Evolutionary conservation across 2,888 invertebrate species (phyloP).

Genomic region (Stenodera caucasica): DNA sequence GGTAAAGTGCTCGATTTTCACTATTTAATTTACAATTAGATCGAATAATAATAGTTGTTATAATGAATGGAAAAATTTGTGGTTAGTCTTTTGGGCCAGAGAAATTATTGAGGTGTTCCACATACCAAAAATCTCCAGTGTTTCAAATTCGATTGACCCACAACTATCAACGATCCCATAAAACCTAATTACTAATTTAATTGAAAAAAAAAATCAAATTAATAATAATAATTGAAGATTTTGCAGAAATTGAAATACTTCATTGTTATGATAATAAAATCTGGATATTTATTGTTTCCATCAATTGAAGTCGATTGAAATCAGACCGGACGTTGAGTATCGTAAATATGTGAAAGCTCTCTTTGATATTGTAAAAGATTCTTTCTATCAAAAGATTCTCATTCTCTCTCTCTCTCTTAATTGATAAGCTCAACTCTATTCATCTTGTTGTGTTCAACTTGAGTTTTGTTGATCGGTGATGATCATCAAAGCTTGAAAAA

Average conservation of each 20-base stretch:
- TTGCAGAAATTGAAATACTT: no score
- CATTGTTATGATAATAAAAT: no score
- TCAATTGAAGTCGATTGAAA: slow-evolving; percentile 8
- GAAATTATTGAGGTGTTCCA: background rate
- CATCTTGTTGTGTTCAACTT: slow-evolving; percentile 12
- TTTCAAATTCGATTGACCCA: background rate
- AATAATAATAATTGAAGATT: no score
- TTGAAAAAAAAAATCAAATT: no score
- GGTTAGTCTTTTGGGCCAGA: no score
- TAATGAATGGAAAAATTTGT: no score
- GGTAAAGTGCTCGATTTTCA: background rate
- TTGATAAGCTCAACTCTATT: background rate
- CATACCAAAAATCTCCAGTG: background rate
- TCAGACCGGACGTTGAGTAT: slow-evolving; percentile 18
- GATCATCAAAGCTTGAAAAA: slow-evolving; percentile 5
- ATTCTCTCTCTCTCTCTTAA: background rate
- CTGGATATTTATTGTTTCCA: background rate
- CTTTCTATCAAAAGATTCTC: background rate
- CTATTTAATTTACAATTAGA: no score
- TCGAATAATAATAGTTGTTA: no score
- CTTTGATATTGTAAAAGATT: background rate
- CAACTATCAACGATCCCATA: background rate
- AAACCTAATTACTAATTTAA: background rate
- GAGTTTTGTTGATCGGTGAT: slow-evolving; percentile 13
- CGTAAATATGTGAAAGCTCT: slow-evolving; percentile 22